Conservation (phyloP, 2,797 vertebrate genomes). For the Gymnothorax reevesii region DNA sequence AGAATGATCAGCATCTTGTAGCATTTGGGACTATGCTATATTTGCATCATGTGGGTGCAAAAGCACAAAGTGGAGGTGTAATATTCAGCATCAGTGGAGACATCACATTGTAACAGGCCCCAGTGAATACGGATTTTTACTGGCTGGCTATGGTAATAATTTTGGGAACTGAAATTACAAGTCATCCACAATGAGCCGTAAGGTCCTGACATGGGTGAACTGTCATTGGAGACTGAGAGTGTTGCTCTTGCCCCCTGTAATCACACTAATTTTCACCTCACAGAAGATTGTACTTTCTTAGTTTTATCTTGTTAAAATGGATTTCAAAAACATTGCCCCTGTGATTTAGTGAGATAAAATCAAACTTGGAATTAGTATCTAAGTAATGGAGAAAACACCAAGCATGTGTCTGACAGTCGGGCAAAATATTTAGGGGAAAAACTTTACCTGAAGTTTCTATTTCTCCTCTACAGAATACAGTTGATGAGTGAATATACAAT, state of each 20-base stretch:
- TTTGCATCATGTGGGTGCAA: constrained; percentile 2
- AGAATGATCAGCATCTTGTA: neutral
- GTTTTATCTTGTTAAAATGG: neutral
- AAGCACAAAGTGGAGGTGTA: neutral
- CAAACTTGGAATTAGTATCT: neutral
- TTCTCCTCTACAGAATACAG: too few species aligned
- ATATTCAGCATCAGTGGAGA: neutral
- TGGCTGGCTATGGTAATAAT: neutral
- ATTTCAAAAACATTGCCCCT: neutral
- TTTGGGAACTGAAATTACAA: neutral
- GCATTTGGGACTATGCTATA: neutral
- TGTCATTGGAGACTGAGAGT: neutral
- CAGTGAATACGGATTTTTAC: neutral
- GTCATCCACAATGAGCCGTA: neutral
- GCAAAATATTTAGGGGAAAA: too few species aligned
- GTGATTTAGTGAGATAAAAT: neutral
- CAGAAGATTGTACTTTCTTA: neutral
- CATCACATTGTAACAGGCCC: neutral
- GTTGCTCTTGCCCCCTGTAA: neutral
- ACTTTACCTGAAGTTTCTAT: too few species aligned
- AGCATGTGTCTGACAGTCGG: neutral
- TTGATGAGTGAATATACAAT: too few species aligned
- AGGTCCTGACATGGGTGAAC: neutral
- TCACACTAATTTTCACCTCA: neutral
- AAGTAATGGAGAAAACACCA: neutral